Base-by-base conservation (phyloP, 2,113 vertebrate species). In the Podarcis cretensis region DNA sequence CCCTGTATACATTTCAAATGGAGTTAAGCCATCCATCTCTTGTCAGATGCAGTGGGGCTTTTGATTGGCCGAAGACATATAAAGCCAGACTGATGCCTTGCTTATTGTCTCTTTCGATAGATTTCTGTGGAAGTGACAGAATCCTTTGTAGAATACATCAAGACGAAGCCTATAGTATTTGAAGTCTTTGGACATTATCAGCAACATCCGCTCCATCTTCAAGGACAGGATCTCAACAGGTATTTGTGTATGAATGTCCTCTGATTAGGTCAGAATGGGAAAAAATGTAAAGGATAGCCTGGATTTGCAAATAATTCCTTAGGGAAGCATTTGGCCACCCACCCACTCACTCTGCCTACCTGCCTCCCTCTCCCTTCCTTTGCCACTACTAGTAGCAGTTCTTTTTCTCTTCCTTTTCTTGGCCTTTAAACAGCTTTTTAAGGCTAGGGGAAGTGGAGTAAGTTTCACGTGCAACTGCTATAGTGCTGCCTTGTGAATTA, bases 171-270 rank as follows among this genome's bases (percentile, higher is more conserved):
- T 0, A 98, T 99, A 14, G 99, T 99, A 79, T 99, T 99, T 94
- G 99, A 99, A 93, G 99, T 99, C 88, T 99, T 99, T 54, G 99
- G 99, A 0, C 99, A 99, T 95, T 99, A 99, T 90, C 99, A 99
- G 95, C 98, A 99, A 93, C 98, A 99, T 85, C 98, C 98, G 2
- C 97, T 98, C 69, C 98, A 99, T 86, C 93, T 96, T 63, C 98
- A 98, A 59, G 98, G 98, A 25, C 98, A 98, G 94, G 99, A 99
- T 80, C 94, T 98, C 77, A 97, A 94, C 96, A 99, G 98, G 99
- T 99, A 93, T 18, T 81, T 35, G 21, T 71, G 20, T 25, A 7
- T 63, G 69, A 40, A 77, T 68, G 35, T 59, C 9, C 71, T 25
- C 77, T 77, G 40, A 1, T 81, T 69, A 3, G 14, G 8, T 87